Base-by-base conservation (phyloP, 1,140 invertebrate genomes). In the Pogonus chalceus region DNA sequence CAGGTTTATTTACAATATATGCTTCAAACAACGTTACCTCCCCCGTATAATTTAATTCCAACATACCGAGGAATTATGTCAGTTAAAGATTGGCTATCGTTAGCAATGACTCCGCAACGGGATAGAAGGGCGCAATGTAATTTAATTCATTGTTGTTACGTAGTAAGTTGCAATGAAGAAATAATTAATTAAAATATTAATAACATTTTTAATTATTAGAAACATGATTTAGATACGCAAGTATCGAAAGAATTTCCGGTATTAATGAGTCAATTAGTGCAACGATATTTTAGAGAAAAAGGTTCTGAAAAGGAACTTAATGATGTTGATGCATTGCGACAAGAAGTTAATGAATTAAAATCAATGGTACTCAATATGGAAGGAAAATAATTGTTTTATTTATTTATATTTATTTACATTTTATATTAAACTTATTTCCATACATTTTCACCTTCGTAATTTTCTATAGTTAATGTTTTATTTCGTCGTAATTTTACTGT, bases 381-480 rank as follows among this genome's bases (percentile, higher is more conserved):
- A 43, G 18, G 14, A 18, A 43, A 16, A 43, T 43, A n/a, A n/a
- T n/a, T n/a, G n/a, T n/a, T n/a, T n/a, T n/a, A n/a, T n/a, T n/a
- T n/a, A n/a, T n/a, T n/a, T n/a, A n/a, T n/a, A n/a, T n/a, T n/a
- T n/a, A n/a, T n/a, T n/a, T n/a, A n/a, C n/a, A n/a, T n/a, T n/a
- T n/a, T n/a, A n/a, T n/a, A n/a, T n/a, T n/a, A n/a, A n/a, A n/a
- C n/a, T n/a, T n/a, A n/a, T n/a, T n/a, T n/a, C n/a, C n/a, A 4
- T 43, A 10, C 18, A 43, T 43, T 31, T 31, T 43, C 37, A 43
- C 3, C 7, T 12, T 73, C 63, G 68, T 84, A 83, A 66, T 82
- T 76, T 58, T 83, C 80, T 58, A 85, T 75, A 3, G 76, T 68
- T 49, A 84, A 69, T 55, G 66, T 73, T 64, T 80, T 83, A 58